A percentile compares a stretch with the other conserved stretches of the same genome.
phyloP scores from a whole-genome alignment of 2,888 invertebrate genomes.

The Cheilosia soror region DNA sequence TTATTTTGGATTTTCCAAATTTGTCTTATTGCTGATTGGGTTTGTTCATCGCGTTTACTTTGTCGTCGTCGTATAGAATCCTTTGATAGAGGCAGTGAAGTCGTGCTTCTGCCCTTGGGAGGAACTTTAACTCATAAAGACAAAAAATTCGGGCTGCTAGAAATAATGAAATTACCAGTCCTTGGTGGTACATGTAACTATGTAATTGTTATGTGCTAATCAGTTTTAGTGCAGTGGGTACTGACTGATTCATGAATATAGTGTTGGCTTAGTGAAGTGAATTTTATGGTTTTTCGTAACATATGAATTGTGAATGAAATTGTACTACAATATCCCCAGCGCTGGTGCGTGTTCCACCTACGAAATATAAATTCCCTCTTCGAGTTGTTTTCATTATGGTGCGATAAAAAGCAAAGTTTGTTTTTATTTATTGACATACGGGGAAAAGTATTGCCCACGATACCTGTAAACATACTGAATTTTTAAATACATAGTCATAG shows the following conservation, averaged over 20 bases:
- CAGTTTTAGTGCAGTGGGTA: too few species aligned
- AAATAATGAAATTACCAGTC: too few species aligned
- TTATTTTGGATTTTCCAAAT: conserved; percentile 32
- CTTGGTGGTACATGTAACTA: too few species aligned
- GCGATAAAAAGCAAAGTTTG: too few species aligned
- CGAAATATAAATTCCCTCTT: not conserved
- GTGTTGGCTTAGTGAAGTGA: too few species aligned
- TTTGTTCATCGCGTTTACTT: conserved; percentile 16
- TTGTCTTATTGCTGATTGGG: conserved; percentile 53
- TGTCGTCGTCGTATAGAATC: not conserved
- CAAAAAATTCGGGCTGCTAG: too few species aligned
- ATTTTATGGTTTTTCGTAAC: not conserved
- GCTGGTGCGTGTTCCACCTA: conserved; percentile 14
- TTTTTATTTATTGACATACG: too few species aligned
- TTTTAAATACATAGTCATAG: not conserved
- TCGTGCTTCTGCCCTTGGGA: conserved; percentile 15
- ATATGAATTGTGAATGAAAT: conserved; percentile 22
- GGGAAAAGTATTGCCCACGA: conserved; percentile 9
- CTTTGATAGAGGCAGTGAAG: too few species aligned
- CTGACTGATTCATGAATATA: too few species aligned
- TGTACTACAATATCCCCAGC: conserved; percentile 13
- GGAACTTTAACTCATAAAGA: conserved; percentile 4
- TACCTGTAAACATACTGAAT: not conserved
- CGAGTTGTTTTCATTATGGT: not conserved
- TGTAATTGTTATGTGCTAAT: too few species aligned